Percentiles rank a stretch among this genome's conserved stretches.
These are phyloP conservation scores for Tiphia femorata DNA, from an alignment of 2,888 invertebrate genomes.

Conservation along the genomic window DNA sequence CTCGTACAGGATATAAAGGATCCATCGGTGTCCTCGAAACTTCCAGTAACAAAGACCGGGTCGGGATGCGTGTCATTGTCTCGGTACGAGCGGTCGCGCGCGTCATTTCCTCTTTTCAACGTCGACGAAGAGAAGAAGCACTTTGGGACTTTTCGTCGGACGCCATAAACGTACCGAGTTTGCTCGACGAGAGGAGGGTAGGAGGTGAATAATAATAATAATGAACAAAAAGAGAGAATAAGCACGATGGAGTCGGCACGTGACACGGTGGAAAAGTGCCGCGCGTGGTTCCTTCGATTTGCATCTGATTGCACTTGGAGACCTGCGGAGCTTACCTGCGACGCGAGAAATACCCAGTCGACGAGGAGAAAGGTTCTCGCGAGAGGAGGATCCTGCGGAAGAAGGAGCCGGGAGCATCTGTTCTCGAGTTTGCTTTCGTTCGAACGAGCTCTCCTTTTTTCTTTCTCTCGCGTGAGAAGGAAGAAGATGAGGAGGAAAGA, in stretches of 20 bases:
- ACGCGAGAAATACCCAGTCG: background rate
- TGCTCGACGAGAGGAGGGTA: no score
- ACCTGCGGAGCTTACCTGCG: constrained; percentile 35
- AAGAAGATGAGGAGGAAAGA: constrained; percentile 20
- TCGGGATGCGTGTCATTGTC: constrained; percentile 5
- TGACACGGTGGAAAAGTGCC: constrained; percentile 19
- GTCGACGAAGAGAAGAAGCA: no score
- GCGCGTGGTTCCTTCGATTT: constrained; percentile 38
- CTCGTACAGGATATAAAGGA: background rate
- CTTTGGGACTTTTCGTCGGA: no score
- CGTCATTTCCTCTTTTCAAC: background rate
- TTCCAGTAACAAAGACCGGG: constrained; percentile 13
- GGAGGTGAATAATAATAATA: no score
- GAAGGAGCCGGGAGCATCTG: constrained; percentile 51
- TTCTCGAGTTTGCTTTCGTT: constrained; percentile 47
- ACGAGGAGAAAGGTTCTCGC: constrained; percentile 1
- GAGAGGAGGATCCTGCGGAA: no score
- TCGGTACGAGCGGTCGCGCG: background rate
- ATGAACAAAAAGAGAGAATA: no score
- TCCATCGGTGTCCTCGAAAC: background rate
- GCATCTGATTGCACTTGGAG: constrained; percentile 38
- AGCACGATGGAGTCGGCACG: constrained; percentile 6
- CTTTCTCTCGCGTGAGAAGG: no score
- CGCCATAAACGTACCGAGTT: no score
- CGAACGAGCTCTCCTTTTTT: constrained; percentile 18